Evolutionary conservation across 2,888 invertebrate species (phyloP), one percentile per base, ranked within the genome.

Genomic region (Auanema sp.): DNA sequence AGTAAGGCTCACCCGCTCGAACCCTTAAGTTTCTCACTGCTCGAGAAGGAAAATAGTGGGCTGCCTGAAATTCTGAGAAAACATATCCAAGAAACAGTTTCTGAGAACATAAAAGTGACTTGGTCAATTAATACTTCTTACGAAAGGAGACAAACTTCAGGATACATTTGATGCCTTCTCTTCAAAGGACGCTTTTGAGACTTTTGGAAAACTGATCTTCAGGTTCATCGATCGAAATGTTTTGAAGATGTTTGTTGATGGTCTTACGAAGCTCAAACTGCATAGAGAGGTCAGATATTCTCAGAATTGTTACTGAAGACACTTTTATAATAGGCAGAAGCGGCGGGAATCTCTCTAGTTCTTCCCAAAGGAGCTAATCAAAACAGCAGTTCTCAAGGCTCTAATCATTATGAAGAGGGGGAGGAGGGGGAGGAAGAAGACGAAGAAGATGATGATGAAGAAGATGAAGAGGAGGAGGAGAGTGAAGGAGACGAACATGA

Each of bases 171-270:
- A 33, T 33, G 8, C 33, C 8, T 33, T 33, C 33, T 33, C 3
- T 8, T 33, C 33, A 33, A 18, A 43, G 16, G 40, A 63, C 43
- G 58, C 41, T 12, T 63, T 41, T 42, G 63, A 63, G 41, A 33
- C 14, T 12, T 42, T 49, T 18, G 63, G 54, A 14, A 63, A 63
- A 25, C 14, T 12, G n/a, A 33, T 63, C 18, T 14, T 63, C 8
- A 25, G 50, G 14, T 64, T 58, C 58, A 47, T 59, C n/a, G 64
- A 64, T 41, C 25, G 40, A 12, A 53, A 65, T 50, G 44, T 68
- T 51, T 52, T 65, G n/a, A 14, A 41, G 3, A 33, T 68, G 33
- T 68, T 68, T 54, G 23, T 68, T 40, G 68, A 66, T 6, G 68
- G 68, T 14, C 54, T 68, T 4, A 51, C 54, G 33, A 58, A 59